Evolutionary conservation across 1,140 invertebrate genomes (phyloP).

Genomic region (Drosophila tropicalis): DNA sequence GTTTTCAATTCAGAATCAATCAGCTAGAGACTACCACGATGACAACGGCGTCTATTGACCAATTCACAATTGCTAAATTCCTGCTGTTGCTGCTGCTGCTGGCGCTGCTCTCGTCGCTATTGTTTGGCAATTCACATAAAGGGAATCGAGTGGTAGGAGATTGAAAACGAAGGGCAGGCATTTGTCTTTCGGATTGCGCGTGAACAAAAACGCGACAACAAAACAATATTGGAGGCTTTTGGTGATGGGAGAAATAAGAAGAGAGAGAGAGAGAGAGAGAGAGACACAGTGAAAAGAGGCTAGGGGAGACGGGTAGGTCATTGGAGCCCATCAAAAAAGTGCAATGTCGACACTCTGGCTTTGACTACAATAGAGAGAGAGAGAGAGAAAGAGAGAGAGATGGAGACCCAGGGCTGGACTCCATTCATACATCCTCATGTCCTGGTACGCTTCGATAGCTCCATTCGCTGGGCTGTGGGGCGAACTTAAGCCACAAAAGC

Average conservation of each 20-base stretch:
- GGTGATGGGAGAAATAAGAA: not conserved
- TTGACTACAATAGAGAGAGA: conserved; percentile 30
- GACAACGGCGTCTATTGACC: conserved; percentile 17
- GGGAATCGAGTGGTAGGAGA: not conserved
- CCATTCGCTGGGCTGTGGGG: conserved; percentile 24
- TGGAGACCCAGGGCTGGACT: not conserved
- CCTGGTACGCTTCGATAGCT: conserved; percentile 55
- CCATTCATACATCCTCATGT: conserved; percentile 37
- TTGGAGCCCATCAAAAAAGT: conserved; percentile 27
- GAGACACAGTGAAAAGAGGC: too few species aligned
- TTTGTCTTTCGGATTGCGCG: conserved; percentile 47
- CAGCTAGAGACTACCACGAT: conserved; percentile 6
- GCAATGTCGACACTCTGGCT: conserved; percentile 31
- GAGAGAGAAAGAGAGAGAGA: not conserved
- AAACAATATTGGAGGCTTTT: not conserved
- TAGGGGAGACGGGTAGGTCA: not conserved
- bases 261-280: not conserved
- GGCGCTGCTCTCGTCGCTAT: conserved; percentile 4
- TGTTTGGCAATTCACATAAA: conserved; percentile 17
- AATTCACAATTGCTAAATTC: not conserved
- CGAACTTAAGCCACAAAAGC: conserved; percentile 55
- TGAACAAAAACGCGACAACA: conserved; percentile 28
- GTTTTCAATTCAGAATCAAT: conserved; percentile 35
- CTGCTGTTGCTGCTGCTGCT: not conserved
- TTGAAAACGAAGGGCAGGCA: conserved; percentile 9